Evolutionary conservation across 2,888 invertebrate genomes (phyloP).

Genomic region (Spilosoma lubricipeda): DNA sequence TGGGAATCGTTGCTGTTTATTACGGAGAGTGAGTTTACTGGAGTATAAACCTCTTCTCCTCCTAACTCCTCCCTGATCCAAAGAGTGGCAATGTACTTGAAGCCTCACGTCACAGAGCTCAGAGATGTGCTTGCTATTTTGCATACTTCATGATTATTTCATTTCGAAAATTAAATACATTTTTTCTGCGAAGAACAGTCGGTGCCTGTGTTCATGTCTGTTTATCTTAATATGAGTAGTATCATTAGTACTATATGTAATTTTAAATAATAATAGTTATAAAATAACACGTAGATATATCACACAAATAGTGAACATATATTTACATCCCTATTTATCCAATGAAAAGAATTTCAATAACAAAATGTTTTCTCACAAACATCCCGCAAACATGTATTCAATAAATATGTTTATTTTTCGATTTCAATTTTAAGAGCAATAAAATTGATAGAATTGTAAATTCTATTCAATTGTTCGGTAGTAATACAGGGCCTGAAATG

Average conservation of each 20-base stretch:
- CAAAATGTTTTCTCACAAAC: slow-evolving; percentile 25
- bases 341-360: slow-evolving; percentile 9
- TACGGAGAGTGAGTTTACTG: too few species aligned
- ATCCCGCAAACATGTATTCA: slow-evolving; percentile 25
- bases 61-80: too few species aligned
- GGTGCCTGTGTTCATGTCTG: not conserved
- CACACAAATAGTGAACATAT: slow-evolving; percentile 3
- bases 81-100: too few species aligned
- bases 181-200: not conserved
- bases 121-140: too few species aligned
- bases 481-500: not conserved
- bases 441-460: slow-evolving; percentile 12
- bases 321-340: not conserved
- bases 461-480: slow-evolving; percentile 7
- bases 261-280: not conserved
- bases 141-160: too few species aligned
- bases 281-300: not conserved
- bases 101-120: too few species aligned
- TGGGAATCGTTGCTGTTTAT: too few species aligned
- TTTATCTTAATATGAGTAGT: not conserved
- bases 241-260: not conserved
- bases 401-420: slow-evolving; percentile 43
- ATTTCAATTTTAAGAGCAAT: slow-evolving; percentile 31
- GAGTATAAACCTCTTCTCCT: too few species aligned
- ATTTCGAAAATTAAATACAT: not conserved